Conservation (phyloP, 2,113 vertebrate genomes). For the Nettapus auritus region DNA sequence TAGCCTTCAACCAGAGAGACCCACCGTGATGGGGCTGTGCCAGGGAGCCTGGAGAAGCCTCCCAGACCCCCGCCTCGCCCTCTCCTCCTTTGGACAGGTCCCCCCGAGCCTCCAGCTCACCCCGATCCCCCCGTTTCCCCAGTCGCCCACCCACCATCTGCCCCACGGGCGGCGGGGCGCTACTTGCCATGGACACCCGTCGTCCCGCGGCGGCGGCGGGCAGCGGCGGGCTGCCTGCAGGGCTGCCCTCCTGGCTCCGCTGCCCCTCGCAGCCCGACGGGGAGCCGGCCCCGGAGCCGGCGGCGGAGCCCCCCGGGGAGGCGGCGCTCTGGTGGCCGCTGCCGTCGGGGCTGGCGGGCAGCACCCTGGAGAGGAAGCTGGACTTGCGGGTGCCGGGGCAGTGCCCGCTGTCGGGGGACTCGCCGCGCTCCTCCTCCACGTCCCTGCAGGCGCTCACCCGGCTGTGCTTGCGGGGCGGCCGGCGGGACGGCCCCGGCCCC, state of each 20-base stretch:
- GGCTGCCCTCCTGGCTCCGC: conserved; percentile 73
- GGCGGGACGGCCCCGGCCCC: conserved; percentile 63
- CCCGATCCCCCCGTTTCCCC: no score
- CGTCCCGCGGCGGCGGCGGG: conserved; percentile 73
- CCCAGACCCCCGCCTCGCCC: not conserved
- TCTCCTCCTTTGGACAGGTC: not conserved
- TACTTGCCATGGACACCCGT: conserved; percentile 93
- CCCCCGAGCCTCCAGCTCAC: no score
- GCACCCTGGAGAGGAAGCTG: conserved; percentile 85
- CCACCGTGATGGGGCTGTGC: fast-evolving
- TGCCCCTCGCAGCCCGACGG: conserved; percentile 66
- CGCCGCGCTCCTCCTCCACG: conserved; percentile 77
- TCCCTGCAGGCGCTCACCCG: conserved; percentile 76
- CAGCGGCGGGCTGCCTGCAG: conserved; percentile 74
- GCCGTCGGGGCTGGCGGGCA: conserved; percentile 79
- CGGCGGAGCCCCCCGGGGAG: conserved; percentile 74
- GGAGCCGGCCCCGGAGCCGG: conserved; percentile 70
- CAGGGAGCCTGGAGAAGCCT: not conserved
- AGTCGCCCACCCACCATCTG: no score
- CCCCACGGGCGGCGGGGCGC: not conserved
- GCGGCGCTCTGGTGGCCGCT: conserved; percentile 75
- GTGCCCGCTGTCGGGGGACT: conserved; percentile 80
- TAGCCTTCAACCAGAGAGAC: no score
- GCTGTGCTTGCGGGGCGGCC: conserved; percentile 74
- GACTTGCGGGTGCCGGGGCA: conserved; percentile 78